Conservation (phyloP, 2,113 vertebrate genomes). For the Tychaedon coryphoeus region DNA sequence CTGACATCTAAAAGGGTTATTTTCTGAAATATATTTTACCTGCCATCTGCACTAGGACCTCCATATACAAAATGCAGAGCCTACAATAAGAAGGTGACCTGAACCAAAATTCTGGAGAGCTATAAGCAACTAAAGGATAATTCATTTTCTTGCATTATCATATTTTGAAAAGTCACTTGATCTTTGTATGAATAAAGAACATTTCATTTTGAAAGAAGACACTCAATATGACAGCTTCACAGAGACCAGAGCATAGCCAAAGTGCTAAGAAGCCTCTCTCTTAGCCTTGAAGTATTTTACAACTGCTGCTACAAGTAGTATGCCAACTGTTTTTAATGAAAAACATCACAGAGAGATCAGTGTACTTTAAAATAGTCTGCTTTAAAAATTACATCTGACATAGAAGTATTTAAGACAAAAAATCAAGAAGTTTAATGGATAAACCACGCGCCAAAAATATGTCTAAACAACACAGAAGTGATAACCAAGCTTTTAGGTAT, state of each 20-base stretch:
- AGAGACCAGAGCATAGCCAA: neutral
- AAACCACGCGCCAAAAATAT: neutral
- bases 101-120: neutral
- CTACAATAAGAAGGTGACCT: neutral
- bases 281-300: neutral
- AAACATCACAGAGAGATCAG: neutral
- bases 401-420: neutral
- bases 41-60: neutral
- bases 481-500: neutral
- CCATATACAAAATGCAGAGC: neutral
- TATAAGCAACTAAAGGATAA: neutral
- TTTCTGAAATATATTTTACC: neutral
- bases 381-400: neutral
- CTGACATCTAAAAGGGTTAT: neutral
- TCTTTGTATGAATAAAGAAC: neutral
- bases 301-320: neutral
- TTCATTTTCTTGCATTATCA: neutral
- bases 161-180: neutral
- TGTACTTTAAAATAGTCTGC: neutral
- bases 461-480: neutral
- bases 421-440: neutral
- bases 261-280: neutral
- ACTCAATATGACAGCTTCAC: neutral
- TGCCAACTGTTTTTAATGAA: neutral
- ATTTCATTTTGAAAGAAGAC: neutral